phyloP scores from a whole-genome alignment of 2,113 vertebrate genomes.

The Nycticebus coucang region DNA sequence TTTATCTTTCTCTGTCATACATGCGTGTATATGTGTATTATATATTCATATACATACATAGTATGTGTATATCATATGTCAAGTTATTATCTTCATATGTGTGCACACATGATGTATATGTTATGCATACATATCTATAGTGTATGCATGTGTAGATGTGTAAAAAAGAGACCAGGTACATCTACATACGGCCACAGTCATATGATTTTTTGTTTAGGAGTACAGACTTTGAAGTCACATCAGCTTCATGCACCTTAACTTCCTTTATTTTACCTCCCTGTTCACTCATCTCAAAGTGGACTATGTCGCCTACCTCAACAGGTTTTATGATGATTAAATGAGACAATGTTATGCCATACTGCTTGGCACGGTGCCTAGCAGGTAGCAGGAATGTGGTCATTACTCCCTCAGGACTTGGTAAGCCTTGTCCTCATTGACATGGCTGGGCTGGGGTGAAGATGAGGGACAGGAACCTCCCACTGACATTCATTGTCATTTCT shows the following conservation, averaged over 20 bases:
- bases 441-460: no score
- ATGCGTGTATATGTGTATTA: neutral
- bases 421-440: neutral
- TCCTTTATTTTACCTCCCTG: neutral
- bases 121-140: neutral
- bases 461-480: neutral
- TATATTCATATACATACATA: neutral
- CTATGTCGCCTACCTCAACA: neutral
- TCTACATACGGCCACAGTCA: neutral
- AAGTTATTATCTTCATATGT: neutral
- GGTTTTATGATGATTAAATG: neutral
- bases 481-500: neutral
- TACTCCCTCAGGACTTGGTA: neutral
- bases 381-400: neutral
- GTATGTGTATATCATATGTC: neutral
- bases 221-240: neutral
- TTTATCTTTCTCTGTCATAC: neutral
- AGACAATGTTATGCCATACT: neutral
- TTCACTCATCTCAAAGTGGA: neutral
- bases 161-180: neutral
- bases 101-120: neutral
- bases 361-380: neutral
- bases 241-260: neutral
- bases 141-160: neutral
- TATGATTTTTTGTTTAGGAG: neutral